These are phyloP conservation scores for Nipponacmea schrenckii DNA, from an alignment of 2,888 invertebrate species.

Conservation along the genomic window DNA sequence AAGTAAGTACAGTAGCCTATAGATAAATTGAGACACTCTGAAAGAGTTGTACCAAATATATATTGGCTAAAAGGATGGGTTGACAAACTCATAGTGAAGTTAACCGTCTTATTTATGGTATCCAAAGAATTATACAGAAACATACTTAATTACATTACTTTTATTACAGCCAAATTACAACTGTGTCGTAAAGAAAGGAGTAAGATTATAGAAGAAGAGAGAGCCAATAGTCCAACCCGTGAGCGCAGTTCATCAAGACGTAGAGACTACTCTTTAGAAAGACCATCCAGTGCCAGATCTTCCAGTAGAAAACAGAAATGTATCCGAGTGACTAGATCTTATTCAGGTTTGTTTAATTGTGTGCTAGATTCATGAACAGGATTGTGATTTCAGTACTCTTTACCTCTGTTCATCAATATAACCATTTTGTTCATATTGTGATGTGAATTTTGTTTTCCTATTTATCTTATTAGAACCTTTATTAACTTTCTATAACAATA, in stretches of 20 bases:
- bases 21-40: slow-evolving; percentile 10
- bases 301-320: background rate
- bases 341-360: slow-evolving; percentile 3
- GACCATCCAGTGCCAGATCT: background rate
- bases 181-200: slow-evolving; percentile 52
- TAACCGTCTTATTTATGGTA: no score
- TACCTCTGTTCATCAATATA: no score
- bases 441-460: no score
- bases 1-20: slow-evolving; percentile 46
- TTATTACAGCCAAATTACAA: slow-evolving; percentile 43
- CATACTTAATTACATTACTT: no score
- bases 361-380: no score
- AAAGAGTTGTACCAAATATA: background rate
- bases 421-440: no score
- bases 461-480: no score
- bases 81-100: no score
- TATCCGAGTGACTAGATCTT: background rate
- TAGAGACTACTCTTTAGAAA: background rate
- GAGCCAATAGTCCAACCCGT: background rate
- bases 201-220: slow-evolving; percentile 44
- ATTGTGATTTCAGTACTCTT: no score
- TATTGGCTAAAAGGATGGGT: background rate
- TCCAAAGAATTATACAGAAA: no score
- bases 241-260: background rate
- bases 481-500: no score